Evolutionary conservation across 2,797 vertebrate species (phyloP).

Genomic region (Anolis apletophallus): DNA sequence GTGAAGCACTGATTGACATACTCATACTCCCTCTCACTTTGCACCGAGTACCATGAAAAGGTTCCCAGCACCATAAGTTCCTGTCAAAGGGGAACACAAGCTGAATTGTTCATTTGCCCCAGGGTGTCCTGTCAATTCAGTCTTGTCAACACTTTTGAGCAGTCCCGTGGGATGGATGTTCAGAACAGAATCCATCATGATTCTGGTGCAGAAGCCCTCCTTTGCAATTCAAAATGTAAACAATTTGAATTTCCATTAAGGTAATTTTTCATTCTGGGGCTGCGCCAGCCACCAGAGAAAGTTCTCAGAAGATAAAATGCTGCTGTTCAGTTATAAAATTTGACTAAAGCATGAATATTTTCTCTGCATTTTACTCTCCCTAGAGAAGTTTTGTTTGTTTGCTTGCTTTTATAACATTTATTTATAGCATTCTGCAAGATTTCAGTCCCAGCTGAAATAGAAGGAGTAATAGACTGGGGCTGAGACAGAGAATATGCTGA

Average conservation of each 20-base stretch:
- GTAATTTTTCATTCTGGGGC: constrained; percentile 47
- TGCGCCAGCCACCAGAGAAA: constrained; percentile 51
- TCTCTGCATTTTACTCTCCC: constrained; percentile 55
- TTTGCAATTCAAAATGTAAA: constrained; percentile 54
- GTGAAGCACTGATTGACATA: constrained; percentile 23
- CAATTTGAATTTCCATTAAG: background rate
- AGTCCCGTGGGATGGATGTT: constrained; percentile 26
- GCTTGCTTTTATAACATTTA: constrained; percentile 47
- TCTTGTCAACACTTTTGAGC: constrained; percentile 18
- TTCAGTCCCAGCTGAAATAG: constrained; percentile 18
- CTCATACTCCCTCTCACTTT: no score
- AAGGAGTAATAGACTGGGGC: background rate
- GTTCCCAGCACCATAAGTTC: constrained; percentile 34
- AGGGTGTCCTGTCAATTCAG: constrained; percentile 52
- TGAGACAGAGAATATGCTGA: background rate
- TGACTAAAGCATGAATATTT: constrained; percentile 61
- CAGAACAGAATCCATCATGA: constrained; percentile 48
- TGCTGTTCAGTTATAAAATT: constrained; percentile 37
- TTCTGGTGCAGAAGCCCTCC: constrained; percentile 40
- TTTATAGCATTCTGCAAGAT: constrained; percentile 59
- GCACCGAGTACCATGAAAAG: background rate
- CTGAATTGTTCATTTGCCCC: constrained; percentile 21
- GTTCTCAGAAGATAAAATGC: constrained; percentile 61
- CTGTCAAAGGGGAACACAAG: constrained; percentile 19
- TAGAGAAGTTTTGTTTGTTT: constrained; percentile 63